phyloP scores from a whole-genome alignment of 2,797 vertebrate genomes.

The Spea hammondii region DNA sequence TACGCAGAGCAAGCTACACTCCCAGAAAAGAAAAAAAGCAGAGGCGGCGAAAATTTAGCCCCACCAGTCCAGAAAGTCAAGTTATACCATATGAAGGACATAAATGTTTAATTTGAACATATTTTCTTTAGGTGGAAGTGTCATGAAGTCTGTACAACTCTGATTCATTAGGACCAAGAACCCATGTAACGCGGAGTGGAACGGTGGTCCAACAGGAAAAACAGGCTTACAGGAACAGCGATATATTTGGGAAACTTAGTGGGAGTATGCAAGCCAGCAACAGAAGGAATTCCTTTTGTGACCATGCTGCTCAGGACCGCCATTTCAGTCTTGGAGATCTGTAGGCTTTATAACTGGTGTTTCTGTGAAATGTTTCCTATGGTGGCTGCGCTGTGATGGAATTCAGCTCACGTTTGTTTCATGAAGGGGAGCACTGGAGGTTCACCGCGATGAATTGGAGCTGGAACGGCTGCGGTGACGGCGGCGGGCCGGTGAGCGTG shows the following conservation, averaged over 20 bases:
- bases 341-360: neutral
- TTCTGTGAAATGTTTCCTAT: constrained; percentile 14
- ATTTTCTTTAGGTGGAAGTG: too few species aligned
- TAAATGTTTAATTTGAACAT: too few species aligned
- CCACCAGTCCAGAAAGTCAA: too few species aligned
- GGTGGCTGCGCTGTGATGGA: neutral
- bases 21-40: too few species aligned
- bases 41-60: too few species aligned
- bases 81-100: too few species aligned
- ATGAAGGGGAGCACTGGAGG: neutral
- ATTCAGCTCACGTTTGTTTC: neutral
- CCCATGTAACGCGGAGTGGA: neutral
- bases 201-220: neutral
- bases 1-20: too few species aligned
- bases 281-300: neutral
- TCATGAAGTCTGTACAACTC: neutral
- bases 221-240: too few species aligned
- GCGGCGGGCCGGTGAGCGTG: constrained; percentile 87
- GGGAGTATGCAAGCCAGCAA: neutral
- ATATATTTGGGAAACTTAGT: too few species aligned
- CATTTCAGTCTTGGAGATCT: too few species aligned
- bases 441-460: constrained; percentile 94
- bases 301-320: neutral
- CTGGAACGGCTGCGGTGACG: constrained; percentile 95
- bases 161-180: neutral